A percentile compares a stretch with the other conserved stretches of the same genome.
Conservation (phyloP, 2,797 vertebrate species). For the Halcyon badia region DNA sequence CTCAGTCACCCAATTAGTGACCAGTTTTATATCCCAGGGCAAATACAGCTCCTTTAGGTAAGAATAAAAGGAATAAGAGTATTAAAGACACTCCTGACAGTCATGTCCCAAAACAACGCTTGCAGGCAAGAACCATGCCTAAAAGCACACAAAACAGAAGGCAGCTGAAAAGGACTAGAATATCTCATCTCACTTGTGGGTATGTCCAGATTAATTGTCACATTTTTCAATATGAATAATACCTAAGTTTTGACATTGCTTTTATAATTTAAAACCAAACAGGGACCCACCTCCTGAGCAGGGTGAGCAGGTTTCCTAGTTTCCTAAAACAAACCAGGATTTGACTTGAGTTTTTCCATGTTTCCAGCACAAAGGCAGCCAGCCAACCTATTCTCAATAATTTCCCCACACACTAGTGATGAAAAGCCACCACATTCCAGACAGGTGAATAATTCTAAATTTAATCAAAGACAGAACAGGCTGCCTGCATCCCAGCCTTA, state of each 20-base stretch:
- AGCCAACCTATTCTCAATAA: not conserved
- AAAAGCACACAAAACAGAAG: not conserved
- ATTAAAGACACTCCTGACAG: not conserved
- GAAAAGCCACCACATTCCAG: conserved; percentile 7
- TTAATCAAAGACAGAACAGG: not conserved
- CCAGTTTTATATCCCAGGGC: not conserved
- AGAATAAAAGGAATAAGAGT: not conserved
- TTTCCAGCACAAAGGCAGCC: not conserved
- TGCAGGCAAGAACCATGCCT: not conserved
- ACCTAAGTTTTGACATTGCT: not conserved
- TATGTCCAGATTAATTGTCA: not conserved
- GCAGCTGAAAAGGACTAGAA: not conserved
- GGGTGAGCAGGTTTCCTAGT: not conserved
- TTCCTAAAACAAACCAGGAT: not conserved
- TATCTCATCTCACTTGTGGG: not conserved
- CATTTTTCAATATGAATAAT: not conserved
- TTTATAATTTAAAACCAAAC: conserved; percentile 2
- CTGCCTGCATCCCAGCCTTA: not conserved
- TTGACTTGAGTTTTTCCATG: not conserved
- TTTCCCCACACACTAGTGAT: not conserved
- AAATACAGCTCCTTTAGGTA: conserved; percentile 9
- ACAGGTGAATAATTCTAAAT: not conserved
- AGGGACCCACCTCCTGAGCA: not conserved
- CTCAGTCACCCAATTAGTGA: not conserved
- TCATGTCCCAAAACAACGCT: not conserved